Evolutionary conservation across 2,113 vertebrate species (phyloP).

Genomic region (Monarcha castaneiventris): DNA sequence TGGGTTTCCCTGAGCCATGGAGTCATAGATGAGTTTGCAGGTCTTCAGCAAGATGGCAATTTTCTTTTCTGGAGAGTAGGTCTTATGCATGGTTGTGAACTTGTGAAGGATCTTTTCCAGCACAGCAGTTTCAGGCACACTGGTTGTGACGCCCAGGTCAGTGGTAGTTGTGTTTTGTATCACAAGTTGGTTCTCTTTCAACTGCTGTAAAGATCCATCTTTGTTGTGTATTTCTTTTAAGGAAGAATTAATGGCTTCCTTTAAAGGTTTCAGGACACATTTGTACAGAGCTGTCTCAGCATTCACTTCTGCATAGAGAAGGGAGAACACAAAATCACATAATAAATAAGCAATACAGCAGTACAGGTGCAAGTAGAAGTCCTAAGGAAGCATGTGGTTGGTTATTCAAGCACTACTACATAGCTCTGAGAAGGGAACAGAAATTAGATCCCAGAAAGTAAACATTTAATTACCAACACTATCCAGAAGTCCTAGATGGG

Average conservation of each 20-base stretch:
- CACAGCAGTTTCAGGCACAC: slow-evolving; percentile 84
- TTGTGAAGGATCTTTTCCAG: slow-evolving; percentile 94
- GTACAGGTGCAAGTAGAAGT: neutral
- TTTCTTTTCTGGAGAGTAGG: slow-evolving; percentile 96
- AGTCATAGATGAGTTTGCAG: slow-evolving; percentile 97
- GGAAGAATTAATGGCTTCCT: slow-evolving; percentile 81
- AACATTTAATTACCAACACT: neutral
- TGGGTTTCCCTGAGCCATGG: slow-evolving; percentile 89
- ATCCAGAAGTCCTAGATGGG: neutral
- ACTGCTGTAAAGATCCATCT: slow-evolving; percentile 78
- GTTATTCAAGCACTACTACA: neutral
- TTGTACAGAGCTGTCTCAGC: slow-evolving; percentile 91
- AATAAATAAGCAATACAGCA: neutral
- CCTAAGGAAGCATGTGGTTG: neutral
- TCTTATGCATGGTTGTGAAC: slow-evolving; percentile 83
- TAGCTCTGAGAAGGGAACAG: neutral
- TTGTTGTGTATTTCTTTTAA: slow-evolving; percentile 83
- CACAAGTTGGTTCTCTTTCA: slow-evolving; percentile 88
- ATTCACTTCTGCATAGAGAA: slow-evolving; percentile 78
- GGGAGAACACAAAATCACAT: neutral
- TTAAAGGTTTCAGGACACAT: slow-evolving; percentile 91
- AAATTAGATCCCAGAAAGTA: neutral
- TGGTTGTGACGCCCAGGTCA: slow-evolving; percentile 88
- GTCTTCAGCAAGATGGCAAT: slow-evolving; percentile 90
- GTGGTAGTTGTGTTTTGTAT: slow-evolving; percentile 91